These are phyloP conservation scores for Heterodera schachtii DNA, from an alignment of 1,140 invertebrate genomes.

Conservation along the genomic window DNA sequence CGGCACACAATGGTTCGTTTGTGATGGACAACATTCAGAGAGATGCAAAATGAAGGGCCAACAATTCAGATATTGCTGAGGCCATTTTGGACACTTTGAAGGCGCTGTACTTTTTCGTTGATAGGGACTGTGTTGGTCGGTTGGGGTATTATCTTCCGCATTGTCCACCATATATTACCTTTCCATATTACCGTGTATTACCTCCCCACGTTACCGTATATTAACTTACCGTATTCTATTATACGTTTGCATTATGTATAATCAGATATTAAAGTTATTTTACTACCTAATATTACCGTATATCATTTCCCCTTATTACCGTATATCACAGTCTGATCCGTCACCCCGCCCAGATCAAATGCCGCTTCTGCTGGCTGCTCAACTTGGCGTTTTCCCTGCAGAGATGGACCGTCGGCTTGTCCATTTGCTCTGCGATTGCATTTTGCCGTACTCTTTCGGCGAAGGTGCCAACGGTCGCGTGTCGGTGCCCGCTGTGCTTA, in stretches of 20 bases:
- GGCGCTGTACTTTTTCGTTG: conserved; percentile 90
- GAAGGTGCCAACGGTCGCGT: conserved; percentile 67
- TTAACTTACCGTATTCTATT: not conserved
- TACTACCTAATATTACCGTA: not conserved
- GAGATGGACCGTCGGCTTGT: conserved; percentile 91
- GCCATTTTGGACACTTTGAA: conserved; percentile 84
- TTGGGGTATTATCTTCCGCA: not conserved
- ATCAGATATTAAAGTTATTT: too few species aligned
- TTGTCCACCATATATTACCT: not conserved
- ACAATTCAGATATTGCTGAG: conserved; percentile 81
- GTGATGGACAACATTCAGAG: not conserved
- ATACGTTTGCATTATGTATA: too few species aligned
- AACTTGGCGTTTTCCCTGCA: conserved; percentile 85
- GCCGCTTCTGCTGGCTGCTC: conserved; percentile 88
- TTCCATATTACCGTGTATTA: too few species aligned
- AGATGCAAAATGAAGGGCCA: not conserved
- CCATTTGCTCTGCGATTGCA: conserved; percentile 90
- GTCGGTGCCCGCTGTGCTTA: conserved; percentile 89
- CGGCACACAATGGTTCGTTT: conserved; percentile 67
- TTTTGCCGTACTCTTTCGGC: conserved; percentile 94
- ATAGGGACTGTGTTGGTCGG: conserved; percentile 80
- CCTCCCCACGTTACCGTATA: not conserved
- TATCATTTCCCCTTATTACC: not conserved
- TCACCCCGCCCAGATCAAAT: conserved; percentile 74
- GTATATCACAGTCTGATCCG: not conserved